phyloP scores from a whole-genome alignment of 2,113 vertebrate genomes.

The Todiramphus chloris region DNA sequence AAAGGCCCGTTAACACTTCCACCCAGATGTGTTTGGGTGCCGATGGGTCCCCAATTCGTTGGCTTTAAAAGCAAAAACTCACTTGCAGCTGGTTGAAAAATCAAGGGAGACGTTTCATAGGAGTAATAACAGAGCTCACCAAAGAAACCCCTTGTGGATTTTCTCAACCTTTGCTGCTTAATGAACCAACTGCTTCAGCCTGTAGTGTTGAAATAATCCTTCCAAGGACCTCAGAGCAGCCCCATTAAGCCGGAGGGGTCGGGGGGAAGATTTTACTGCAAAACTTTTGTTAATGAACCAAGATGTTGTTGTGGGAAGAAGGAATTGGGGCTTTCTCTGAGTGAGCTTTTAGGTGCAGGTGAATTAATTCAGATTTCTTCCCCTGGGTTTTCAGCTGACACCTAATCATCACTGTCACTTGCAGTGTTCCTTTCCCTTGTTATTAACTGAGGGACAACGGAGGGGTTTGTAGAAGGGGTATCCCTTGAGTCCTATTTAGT shows the following conservation, averaged over 20 bases:
- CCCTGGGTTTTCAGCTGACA: background rate
- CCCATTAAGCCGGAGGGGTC: background rate
- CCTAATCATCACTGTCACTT: background rate
- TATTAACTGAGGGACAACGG: background rate
- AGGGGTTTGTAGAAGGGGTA: background rate
- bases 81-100: background rate
- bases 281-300: background rate
- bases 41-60: background rate
- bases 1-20: slow-evolving; percentile 1
- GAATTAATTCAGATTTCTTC: background rate
- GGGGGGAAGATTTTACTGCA: background rate
- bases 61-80: background rate
- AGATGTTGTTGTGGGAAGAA: background rate
- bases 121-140: background rate
- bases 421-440: background rate
- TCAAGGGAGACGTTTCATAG: background rate
- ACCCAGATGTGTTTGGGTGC: slow-evolving; percentile 43
- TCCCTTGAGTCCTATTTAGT: background rate
- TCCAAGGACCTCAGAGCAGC: background rate
- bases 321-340: background rate
- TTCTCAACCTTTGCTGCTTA: slow-evolving; percentile 40
- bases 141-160: slow-evolving; percentile 11
- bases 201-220: slow-evolving; percentile 46
- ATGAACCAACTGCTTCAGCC: slow-evolving; percentile 42
- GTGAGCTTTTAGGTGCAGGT: background rate